Percentiles rank a stretch among this genome's conserved stretches.
These are phyloP conservation scores for Alectura lathami DNA, from an alignment of 2,113 vertebrate genomes.

Conservation along the genomic window DNA sequence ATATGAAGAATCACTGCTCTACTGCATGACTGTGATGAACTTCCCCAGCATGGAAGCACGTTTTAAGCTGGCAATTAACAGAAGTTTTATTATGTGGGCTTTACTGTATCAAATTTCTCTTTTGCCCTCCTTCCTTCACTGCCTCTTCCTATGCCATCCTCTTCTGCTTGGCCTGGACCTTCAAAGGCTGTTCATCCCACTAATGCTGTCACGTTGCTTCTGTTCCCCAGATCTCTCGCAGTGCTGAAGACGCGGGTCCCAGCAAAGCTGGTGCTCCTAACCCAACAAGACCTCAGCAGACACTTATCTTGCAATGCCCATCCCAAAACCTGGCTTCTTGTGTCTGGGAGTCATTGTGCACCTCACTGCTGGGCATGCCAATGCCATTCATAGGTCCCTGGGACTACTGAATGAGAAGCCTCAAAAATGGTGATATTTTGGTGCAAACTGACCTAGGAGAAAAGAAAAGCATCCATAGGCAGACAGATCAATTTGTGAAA, in stretches of 20 bases:
- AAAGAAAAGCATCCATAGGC: not conserved
- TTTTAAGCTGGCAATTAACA: not conserved
- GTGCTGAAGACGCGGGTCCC: not conserved
- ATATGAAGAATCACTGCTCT: not conserved
- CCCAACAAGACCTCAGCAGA: not conserved
- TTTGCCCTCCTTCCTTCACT: not conserved
- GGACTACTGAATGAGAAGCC: not conserved
- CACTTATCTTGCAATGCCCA: not conserved
- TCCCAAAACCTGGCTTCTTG: not conserved
- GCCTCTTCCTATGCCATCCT: not conserved
- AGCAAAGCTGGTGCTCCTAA: not conserved
- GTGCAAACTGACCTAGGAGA: not conserved
- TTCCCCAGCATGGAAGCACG: not conserved
- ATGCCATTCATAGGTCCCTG: not conserved
- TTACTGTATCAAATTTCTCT: not conserved
- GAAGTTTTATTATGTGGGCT: not conserved
- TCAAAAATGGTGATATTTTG: not conserved
- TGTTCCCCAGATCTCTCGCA: not conserved
- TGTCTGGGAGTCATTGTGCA: not conserved
- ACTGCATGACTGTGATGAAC: not conserved
- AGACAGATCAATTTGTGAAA: not conserved
- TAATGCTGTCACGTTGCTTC: rapidly evolving
- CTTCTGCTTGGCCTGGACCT: not conserved
- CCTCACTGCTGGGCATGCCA: not conserved
- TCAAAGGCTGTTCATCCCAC: not conserved